Evolutionary conservation across 2,113 vertebrate genomes (phyloP).

Genomic region (Malurus cyaneus): DNA sequence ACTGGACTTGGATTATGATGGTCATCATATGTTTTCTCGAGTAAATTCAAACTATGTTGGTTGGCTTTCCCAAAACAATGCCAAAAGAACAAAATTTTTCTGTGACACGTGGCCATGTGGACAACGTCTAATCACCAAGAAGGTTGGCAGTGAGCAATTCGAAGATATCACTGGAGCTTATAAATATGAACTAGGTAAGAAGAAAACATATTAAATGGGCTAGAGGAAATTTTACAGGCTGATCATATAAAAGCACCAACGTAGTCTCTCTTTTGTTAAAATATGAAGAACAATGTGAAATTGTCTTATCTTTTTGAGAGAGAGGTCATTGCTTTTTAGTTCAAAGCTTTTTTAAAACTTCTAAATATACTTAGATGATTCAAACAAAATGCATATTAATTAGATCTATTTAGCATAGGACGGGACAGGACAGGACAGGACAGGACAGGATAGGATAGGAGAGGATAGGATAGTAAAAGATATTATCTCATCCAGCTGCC

Average conservation of each 20-base stretch:
- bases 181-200: slow-evolving; percentile 64
- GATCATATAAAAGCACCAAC: neutral
- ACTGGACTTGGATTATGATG: slow-evolving; percentile 64
- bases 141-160: slow-evolving; percentile 33
- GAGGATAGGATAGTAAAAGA: neutral
- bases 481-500: neutral
- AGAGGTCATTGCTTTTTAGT: neutral
- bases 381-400: neutral
- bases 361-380: neutral
- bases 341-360: neutral
- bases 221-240: neutral
- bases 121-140: slow-evolving; percentile 57
- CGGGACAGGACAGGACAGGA: neutral
- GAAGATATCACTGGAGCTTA: slow-evolving; percentile 65
- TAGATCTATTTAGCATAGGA: neutral
- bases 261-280: neutral
- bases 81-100: slow-evolving; percentile 45
- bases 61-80: slow-evolving; percentile 56
- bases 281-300: neutral
- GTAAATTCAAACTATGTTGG: slow-evolving; percentile 49
- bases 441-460: no score
- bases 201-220: neutral
- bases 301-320: neutral
- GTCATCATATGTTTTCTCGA: slow-evolving; percentile 57
- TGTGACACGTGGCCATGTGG: slow-evolving; percentile 38